phyloP scores from a whole-genome alignment of 2,888 invertebrate species.

The Drosophila nr. fundita region DNA sequence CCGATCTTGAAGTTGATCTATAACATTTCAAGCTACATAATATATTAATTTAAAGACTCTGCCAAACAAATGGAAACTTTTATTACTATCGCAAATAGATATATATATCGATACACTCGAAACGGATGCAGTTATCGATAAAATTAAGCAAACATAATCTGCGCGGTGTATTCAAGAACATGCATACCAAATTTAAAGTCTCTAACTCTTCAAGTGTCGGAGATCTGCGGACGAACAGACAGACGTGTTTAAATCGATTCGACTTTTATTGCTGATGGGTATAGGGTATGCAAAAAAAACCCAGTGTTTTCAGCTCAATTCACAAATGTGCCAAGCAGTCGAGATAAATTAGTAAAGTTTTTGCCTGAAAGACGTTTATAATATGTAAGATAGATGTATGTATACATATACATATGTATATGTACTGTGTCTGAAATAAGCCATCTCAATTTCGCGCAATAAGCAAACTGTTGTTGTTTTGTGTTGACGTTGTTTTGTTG shows the following conservation, averaged over 20 bases:
- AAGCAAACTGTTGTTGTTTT: constrained; percentile 22
- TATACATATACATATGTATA: neutral
- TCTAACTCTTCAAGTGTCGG: neutral
- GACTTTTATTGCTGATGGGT: neutral
- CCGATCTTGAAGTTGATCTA: neutral
- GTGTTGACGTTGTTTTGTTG: constrained; percentile 37
- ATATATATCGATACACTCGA: neutral
- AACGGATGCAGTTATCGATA: neutral
- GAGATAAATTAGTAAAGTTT: neutral
- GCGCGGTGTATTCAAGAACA: neutral
- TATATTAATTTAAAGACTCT: neutral
- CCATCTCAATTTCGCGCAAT: constrained; percentile 8
- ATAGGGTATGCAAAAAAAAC: neutral
- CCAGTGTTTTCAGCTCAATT: neutral
- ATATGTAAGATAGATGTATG: neutral
- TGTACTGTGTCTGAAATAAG: neutral
- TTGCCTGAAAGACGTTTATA: neutral
- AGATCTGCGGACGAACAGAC: neutral
- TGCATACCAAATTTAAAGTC: neutral
- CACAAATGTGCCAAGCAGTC: neutral
- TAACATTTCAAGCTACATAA: neutral
- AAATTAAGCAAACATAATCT: neutral
- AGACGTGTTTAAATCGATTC: neutral
- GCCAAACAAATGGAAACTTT: neutral
- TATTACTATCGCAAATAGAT: neutral